phyloP scores from a whole-genome alignment of 2,797 vertebrate species.

The Sphenodon punctatus region DNA sequence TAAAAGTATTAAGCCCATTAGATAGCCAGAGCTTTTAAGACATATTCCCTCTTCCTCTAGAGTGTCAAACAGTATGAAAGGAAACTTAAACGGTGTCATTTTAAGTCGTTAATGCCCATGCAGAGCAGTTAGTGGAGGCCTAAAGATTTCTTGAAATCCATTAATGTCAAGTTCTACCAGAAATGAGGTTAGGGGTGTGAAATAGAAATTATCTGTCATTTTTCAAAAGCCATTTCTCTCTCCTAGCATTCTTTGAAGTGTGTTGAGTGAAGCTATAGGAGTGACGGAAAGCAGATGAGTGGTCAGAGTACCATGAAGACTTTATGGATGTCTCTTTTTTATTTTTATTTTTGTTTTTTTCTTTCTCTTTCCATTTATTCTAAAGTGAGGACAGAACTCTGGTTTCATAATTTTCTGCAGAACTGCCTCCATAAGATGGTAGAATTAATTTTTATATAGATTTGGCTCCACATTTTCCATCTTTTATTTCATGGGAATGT shows the following conservation, averaged over 20 bases:
- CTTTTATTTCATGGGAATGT: background rate
- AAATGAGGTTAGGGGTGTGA: background rate
- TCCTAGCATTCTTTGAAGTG: background rate
- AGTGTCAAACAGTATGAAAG: background rate
- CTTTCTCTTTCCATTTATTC: slow-evolving; percentile 3
- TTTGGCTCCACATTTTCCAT: background rate
- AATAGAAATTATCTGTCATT: background rate
- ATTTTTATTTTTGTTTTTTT: background rate
- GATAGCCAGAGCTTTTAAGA: background rate
- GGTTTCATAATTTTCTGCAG: background rate
- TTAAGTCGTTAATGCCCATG: background rate
- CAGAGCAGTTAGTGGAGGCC: background rate
- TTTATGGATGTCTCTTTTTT: background rate
- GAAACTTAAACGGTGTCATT: background rate
- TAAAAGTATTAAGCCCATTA: background rate
- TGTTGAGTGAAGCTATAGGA: background rate
- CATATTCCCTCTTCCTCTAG: background rate
- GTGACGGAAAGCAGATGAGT: background rate
- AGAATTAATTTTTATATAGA: background rate
- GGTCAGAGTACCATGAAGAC: background rate
- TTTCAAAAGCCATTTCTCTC: background rate
- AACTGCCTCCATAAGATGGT: background rate
- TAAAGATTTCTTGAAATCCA: background rate
- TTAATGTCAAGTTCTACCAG: background rate
- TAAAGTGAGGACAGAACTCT: background rate